Evolutionary conservation across 2,797 vertebrate genomes (phyloP), one percentile per base, ranked within the genome.

Genomic region (Parambassis ranga): DNA sequence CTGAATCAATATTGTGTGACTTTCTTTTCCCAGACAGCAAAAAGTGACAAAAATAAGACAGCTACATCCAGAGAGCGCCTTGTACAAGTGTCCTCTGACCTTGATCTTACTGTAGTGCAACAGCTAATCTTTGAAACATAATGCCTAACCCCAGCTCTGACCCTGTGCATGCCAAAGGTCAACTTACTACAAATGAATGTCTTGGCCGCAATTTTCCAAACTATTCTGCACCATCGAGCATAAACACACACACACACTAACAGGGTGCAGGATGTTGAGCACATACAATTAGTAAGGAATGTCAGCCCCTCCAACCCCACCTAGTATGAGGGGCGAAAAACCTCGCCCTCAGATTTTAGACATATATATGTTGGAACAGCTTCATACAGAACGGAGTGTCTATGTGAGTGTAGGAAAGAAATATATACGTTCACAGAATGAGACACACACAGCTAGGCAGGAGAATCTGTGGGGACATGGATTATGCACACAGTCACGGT

Each of bases 281-380:
- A 50, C 49, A 58, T 49, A 62, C 82, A 90, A 85, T 84, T 86
- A 88, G 70, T 65, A 2, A 84, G 52, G 85, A 86, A 88, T 87
- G 79, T 48, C 15, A 37, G 53, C 28, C 48, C 44, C 62, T 51
- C 35, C 31, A 44, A 68, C 63, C 51, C 65, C 63, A 58, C 77
- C 75, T 33, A 16, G 65, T 48, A 41, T 64, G 65, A 32, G 53
- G 60, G 28, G 65, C 32, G 49, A 52, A 39, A 63, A 66, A 72
- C 19, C 36, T 35, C 1, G 1, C 16, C 33, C 43, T 35, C 38
- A 28, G 16, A 50, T 33, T 43, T 35, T 59, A 33, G n/a, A 26
- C 44, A 14, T 31, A 36, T 28, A 31, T 10, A 26, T 9, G 10
- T 36, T 23, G 9, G 20, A 10, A 11, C 5, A 35, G 27, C 0